phyloP scores from a whole-genome alignment of 1,140 invertebrate genomes.

The Diploscapter pachys region DNA sequence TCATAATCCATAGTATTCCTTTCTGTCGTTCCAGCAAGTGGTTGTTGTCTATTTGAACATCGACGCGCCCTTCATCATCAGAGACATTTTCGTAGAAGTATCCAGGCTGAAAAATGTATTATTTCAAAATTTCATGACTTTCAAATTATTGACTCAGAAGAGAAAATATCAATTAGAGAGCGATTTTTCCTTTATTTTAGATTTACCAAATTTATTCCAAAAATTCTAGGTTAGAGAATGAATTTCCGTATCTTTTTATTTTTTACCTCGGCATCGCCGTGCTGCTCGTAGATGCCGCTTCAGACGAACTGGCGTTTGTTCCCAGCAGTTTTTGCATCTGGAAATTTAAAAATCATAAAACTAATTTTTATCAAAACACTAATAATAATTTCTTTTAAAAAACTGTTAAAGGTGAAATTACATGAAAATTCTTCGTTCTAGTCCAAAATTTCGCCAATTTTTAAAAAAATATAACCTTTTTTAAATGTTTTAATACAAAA shows the following conservation, averaged over 20 bases:
- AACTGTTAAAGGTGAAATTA: not conserved
- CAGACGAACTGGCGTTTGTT: not conserved
- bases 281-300: slow-evolving; percentile 7
- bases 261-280: slow-evolving; percentile 19
- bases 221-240: slow-evolving; percentile 17
- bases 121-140: not conserved
- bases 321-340: slow-evolving; percentile 33
- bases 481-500: not conserved
- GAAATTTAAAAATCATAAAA: not conserved
- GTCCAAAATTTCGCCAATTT: not conserved
- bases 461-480: not conserved
- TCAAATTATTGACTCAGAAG: slow-evolving; percentile 10
- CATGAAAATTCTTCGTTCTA: not conserved
- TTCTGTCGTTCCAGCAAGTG: too few species aligned
- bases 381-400: not conserved
- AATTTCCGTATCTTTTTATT: not conserved
- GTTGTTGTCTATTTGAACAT: not conserved
- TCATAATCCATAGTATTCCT: too few species aligned
- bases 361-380: not conserved
- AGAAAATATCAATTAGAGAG: slow-evolving; percentile 7
- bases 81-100: slow-evolving; percentile 19
- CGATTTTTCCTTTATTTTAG: not conserved
- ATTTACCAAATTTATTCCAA: not conserved
- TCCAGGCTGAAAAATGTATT: slow-evolving; percentile 15
- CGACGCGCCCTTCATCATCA: slow-evolving; percentile 20